Percentiles rank a stretch among this genome's conserved stretches.
phyloP scores from a whole-genome alignment of 2,113 vertebrate species.

The Meriones unguiculatus region DNA sequence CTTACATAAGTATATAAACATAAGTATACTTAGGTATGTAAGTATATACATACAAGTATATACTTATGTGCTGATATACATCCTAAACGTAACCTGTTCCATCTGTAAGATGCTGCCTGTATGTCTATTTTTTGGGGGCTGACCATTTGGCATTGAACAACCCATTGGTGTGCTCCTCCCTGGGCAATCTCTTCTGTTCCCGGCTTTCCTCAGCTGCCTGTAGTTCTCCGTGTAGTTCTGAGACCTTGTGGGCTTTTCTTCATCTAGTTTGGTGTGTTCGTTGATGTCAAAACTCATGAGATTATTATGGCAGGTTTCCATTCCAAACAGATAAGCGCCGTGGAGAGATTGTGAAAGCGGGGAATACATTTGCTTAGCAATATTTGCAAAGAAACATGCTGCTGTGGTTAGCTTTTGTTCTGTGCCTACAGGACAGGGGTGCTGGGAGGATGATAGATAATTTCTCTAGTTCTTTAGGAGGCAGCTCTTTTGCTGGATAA shows the following conservation, averaged over 20 bases:
- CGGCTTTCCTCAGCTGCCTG: background rate
- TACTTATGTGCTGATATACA: background rate
- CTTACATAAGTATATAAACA: too few relatives aligned
- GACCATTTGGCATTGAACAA: background rate
- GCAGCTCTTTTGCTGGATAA: background rate
- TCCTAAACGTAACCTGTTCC: background rate
- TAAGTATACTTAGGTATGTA: background rate
- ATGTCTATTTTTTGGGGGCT: background rate
- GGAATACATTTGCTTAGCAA: background rate
- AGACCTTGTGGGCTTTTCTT: background rate
- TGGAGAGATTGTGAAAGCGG: background rate
- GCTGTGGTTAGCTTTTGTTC: background rate
- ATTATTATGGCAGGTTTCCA: background rate
- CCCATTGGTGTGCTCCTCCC: background rate
- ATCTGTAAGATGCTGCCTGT: background rate
- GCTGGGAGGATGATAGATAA: fast-evolving
- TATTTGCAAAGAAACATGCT: background rate
- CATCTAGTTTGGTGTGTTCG: background rate
- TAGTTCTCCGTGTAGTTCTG: background rate
- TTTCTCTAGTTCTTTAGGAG: background rate
- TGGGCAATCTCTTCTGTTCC: background rate
- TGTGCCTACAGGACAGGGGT: background rate
- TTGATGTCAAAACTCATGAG: background rate
- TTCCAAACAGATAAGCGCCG: background rate
- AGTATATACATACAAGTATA: background rate